Base-by-base conservation (phyloP, 2,113 vertebrate genomes). In the Coturnix japonica region DNA sequence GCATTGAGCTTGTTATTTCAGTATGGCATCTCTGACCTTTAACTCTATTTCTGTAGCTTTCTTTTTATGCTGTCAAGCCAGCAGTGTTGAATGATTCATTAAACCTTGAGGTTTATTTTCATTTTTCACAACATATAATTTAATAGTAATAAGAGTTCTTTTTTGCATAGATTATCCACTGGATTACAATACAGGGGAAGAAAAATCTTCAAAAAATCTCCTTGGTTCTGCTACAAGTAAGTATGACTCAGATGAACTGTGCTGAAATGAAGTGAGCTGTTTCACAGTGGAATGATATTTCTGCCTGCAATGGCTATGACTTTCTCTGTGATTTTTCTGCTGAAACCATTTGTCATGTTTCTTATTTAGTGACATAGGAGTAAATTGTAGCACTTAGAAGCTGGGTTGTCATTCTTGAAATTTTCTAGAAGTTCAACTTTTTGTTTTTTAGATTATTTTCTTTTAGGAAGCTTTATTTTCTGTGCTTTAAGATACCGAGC, bases 181-280 rank as follows among this genome's bases (percentile, higher is more conserved):
- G 74, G 99, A 99, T 90, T 99, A 98, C 95, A 98, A 97, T 92
- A 98, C 98, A 8, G 97, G 98, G 37, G 99, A 99, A 95, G 99
- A 99, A 95, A 99, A 99, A 94, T 97, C 98, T 71, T 98, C 99
- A 35, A 99, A 99, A 97, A 99, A 99, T 96, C 97, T 99, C 79
- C 98, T 99, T 86, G 99, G 99, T 71, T 99, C 99, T 90, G 99
- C 99, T 86, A 99, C 98, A 93, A 99, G 99, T 99, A 96, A 93
- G 99, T 98, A 93, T 89, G 67, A 63, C 61, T 54, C 82, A 72
- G 39, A 51, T 77, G 23, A 51, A 20, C 14, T 93, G 35, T 84
- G 26, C 49, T 90, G 65, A 78, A 94, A 51, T 33, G 82, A 76
- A 51, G 31, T 23, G 25, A 60, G 39, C 19, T 66, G 3, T 13